These are phyloP conservation scores for Gila robusta DNA, from an alignment of 2,797 vertebrate genomes.

Conservation along the genomic window DNA sequence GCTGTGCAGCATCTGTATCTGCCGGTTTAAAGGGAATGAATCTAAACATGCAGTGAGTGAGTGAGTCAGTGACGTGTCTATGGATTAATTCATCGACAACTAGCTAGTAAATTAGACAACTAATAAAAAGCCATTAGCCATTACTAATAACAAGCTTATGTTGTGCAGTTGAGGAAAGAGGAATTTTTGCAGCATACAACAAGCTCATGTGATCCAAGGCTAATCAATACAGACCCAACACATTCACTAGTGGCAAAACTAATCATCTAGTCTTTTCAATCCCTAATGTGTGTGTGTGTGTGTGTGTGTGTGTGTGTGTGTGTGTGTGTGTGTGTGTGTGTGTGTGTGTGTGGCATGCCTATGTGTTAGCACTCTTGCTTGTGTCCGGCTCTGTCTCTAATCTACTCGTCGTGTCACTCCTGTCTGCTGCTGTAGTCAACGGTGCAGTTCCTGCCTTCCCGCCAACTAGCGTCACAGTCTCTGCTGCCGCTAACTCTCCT, in stretches of 20 bases:
- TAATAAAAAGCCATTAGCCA: background rate
- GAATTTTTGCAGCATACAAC: background rate
- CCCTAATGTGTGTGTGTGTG: background rate
- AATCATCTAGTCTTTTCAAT: conserved; percentile 17
- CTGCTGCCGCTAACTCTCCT: conserved; percentile 79
- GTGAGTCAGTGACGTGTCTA: background rate
- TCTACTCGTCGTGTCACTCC: conserved; percentile 34
- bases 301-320: no score
- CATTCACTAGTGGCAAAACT: background rate
- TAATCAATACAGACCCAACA: background rate
- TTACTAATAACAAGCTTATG: background rate
- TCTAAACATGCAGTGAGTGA: background rate
- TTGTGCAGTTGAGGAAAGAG: background rate
- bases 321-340: background rate
- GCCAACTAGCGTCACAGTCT: conserved; percentile 82
- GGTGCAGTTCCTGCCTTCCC: conserved; percentile 88
- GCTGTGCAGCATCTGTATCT: background rate
- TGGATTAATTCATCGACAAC: no score
- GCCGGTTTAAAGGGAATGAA: background rate
- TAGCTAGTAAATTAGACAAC: background rate
- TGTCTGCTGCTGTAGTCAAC: conserved; percentile 92
- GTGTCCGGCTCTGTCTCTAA: conserved; percentile 50
- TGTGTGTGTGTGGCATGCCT: background rate
- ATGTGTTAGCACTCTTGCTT: conserved; percentile 16
- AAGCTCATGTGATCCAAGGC: background rate